Conservation (phyloP, 2,797 vertebrate species). For the Myotis vivesi region DNA sequence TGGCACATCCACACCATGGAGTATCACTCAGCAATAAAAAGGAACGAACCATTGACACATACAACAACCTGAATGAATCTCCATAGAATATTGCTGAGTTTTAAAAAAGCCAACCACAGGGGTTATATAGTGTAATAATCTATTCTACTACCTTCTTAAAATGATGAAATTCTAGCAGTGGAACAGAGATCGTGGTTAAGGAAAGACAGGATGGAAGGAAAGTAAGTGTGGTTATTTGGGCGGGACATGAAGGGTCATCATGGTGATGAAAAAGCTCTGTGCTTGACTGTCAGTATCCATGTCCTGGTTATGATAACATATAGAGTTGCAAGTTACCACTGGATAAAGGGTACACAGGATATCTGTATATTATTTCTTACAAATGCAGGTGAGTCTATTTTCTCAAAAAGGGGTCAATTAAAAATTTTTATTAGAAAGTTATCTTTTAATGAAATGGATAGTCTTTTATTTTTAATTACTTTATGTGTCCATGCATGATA, state of each 20-base stretch:
- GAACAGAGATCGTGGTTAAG: background rate
- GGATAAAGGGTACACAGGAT: background rate
- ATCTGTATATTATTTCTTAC: background rate
- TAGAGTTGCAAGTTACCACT: background rate
- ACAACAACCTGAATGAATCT: background rate
- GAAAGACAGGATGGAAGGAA: background rate
- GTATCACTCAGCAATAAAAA: background rate
- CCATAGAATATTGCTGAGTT: background rate
- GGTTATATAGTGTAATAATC: background rate
- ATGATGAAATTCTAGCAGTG: background rate
- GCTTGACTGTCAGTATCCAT: background rate
- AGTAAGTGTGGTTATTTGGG: background rate
- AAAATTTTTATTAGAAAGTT: background rate
- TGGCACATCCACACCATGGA: background rate
- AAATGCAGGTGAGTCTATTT: background rate
- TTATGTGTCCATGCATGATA: background rate
- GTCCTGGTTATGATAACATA: background rate
- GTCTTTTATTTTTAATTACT: conserved; percentile 10
- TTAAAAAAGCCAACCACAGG: background rate
- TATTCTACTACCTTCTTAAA: background rate
- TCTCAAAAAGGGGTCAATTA: background rate
- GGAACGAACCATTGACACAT: background rate
- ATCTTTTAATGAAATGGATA: background rate
- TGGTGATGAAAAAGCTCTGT: background rate
- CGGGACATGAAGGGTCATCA: background rate